Evolutionary conservation across 2,797 vertebrate genomes (phyloP).

Genomic region (Cynodonichthys magdalenae): DNA sequence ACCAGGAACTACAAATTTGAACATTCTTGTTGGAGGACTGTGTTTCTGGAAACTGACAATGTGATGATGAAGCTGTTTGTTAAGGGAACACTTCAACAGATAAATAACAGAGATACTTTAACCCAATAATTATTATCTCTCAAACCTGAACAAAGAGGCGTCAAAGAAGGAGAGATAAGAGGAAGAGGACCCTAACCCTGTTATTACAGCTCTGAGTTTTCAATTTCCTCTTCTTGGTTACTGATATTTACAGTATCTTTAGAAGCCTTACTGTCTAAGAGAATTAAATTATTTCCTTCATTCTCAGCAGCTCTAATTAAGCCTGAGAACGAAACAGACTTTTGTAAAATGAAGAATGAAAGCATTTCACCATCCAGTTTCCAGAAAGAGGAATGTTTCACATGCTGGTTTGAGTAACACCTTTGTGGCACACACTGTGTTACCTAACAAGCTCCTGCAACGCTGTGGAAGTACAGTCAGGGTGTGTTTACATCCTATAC

Average conservation of each 20-base stretch:
- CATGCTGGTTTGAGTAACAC: slow-evolving; percentile 25
- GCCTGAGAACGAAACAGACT: background rate
- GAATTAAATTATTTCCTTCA: no score
- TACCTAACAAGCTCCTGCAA: slow-evolving; percentile 17
- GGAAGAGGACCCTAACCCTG: no score
- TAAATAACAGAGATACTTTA: slow-evolving; percentile 4
- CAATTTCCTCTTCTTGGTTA: slow-evolving; percentile 4
- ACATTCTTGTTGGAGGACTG: background rate
- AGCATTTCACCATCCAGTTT: slow-evolving; percentile 33
- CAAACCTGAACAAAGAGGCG: slow-evolving; percentile 1
- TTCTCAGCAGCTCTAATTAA: background rate
- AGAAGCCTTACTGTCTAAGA: background rate
- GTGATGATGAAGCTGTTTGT: background rate
- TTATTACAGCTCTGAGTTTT: background rate
- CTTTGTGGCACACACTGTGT: slow-evolving; percentile 14
- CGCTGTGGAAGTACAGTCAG: background rate
- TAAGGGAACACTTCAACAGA: background rate
- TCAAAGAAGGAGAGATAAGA: background rate
- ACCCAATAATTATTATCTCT: background rate
- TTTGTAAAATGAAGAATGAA: slow-evolving; percentile 30
- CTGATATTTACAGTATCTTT: slow-evolving; percentile 1
- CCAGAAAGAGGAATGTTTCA: slow-evolving; percentile 38
- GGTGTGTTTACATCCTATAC: no score
- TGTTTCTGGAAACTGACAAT: background rate
- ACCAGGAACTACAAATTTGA: slow-evolving; percentile 22